Conservation (phyloP, 2,113 vertebrate genomes). For the Alectura lathami region DNA sequence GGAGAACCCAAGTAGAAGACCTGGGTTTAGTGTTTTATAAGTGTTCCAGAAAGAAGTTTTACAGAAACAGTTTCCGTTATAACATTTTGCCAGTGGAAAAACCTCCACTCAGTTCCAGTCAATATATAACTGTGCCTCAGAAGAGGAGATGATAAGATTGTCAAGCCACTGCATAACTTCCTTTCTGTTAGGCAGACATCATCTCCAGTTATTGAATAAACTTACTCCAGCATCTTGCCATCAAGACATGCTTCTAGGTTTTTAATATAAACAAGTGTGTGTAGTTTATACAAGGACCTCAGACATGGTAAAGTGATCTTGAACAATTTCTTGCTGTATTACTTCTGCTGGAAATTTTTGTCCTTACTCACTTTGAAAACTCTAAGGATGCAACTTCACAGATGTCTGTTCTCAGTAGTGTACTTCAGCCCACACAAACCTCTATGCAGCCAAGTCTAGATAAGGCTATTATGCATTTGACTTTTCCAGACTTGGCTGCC, state of each 20-base stretch:
- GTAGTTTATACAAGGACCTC: background rate
- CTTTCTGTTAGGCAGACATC: background rate
- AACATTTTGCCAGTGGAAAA: background rate
- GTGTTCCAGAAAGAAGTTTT: background rate
- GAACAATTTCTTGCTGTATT: background rate
- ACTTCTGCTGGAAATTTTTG: slow-evolving; percentile 34
- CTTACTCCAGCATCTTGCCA: background rate
- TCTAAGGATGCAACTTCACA: background rate
- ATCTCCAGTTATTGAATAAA: slow-evolving; percentile 10
- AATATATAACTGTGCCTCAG: background rate
- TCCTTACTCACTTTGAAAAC: background rate
- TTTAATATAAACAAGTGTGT: slow-evolving; percentile 25
- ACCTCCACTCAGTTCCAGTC: background rate
- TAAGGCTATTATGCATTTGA: background rate
- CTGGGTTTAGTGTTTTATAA: background rate
- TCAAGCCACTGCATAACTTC: background rate
- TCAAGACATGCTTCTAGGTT: background rate
- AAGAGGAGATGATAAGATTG: background rate
- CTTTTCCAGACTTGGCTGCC: background rate
- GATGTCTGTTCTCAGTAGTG: background rate
- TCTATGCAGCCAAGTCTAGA: background rate
- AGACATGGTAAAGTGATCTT: slow-evolving; percentile 24
- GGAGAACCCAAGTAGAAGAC: background rate
- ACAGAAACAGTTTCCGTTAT: background rate
- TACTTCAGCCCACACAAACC: background rate